A percentile compares a stretch with the other conserved stretches of the same genome.
These are phyloP conservation scores for Nilaparvata lugens DNA, from an alignment of 1,140 invertebrate genomes.

Conservation along the genomic window DNA sequence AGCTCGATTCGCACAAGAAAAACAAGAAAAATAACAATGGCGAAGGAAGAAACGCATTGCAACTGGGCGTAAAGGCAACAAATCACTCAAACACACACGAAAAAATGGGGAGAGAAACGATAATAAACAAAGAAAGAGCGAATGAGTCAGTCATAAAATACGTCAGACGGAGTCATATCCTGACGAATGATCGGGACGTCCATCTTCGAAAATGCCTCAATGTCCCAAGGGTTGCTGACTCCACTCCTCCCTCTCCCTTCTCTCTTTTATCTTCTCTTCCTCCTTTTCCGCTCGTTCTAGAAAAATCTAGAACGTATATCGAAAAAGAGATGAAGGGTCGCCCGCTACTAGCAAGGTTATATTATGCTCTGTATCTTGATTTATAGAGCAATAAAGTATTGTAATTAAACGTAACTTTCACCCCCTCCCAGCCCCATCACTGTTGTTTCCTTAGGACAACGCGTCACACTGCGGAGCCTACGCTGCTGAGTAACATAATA, in stretches of 20 bases:
- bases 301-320: background rate
- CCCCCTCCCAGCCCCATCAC: slow-evolving; percentile 5
- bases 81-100: background rate
- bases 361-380: slow-evolving; percentile 21
- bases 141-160: slow-evolving; percentile 15
- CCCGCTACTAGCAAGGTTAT: slow-evolving; percentile 10
- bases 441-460: background rate
- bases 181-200: slow-evolving; percentile 9
- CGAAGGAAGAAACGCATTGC: slow-evolving; percentile 1
- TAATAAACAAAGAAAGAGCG: slow-evolving; percentile 6
- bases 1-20: background rate
- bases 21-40: slow-evolving; percentile 4
- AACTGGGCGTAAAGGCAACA: slow-evolving; percentile 1
- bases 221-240: too few relatives aligned
- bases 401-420: slow-evolving; percentile 26
- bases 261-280: background rate
- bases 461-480: too few relatives aligned
- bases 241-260: too few relatives aligned
- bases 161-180: slow-evolving; percentile 3
- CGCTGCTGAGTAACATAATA: too few relatives aligned
- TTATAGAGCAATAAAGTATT: slow-evolving; percentile 26
- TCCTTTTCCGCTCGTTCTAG: background rate
- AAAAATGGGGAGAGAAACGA: background rate
- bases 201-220: slow-evolving; percentile 17
- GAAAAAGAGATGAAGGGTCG: slow-evolving; percentile 3